These are phyloP conservation scores for Orthonychiurus folsomi DNA, from an alignment of 2,888 invertebrate genomes.

Conservation along the genomic window DNA sequence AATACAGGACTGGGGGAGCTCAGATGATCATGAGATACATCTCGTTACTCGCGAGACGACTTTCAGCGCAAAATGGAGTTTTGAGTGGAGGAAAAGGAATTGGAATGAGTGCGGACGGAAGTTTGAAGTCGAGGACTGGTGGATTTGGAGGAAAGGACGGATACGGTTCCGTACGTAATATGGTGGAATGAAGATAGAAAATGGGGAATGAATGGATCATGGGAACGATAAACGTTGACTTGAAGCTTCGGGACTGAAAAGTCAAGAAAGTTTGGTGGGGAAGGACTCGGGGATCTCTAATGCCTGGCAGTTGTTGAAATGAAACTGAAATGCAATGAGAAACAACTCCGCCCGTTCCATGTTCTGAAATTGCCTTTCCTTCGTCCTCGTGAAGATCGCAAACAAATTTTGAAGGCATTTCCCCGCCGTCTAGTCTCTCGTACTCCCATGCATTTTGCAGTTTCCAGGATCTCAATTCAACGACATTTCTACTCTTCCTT, in stretches of 20 bases:
- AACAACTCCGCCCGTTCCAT: slow-evolving; percentile 37
- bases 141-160: too few relatives aligned
- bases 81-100: too few relatives aligned
- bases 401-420: slow-evolving; percentile 29
- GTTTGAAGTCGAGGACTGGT: too few relatives aligned
- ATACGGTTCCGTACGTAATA: background rate
- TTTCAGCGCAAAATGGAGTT: too few relatives aligned
- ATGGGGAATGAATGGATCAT: slow-evolving; percentile 1
- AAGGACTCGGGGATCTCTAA: too few relatives aligned
- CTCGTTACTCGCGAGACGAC: too few relatives aligned
- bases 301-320: background rate
- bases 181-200: background rate
- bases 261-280: background rate
- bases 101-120: too few relatives aligned
- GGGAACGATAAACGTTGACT: slow-evolving; percentile 6
- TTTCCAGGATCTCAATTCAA: too few relatives aligned
- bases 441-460: background rate
- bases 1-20: too few relatives aligned
- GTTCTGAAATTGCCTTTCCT: slow-evolving; percentile 34
- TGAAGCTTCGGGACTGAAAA: background rate
- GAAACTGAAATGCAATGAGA: slow-evolving; percentile 17
- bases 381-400: slow-evolving; percentile 13
- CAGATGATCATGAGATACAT: too few relatives aligned
- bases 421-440: background rate
- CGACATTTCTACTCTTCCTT: too few relatives aligned